Evolutionary conservation across 2,113 vertebrate species (phyloP).

Genomic region (Lophotis ruficrista): DNA sequence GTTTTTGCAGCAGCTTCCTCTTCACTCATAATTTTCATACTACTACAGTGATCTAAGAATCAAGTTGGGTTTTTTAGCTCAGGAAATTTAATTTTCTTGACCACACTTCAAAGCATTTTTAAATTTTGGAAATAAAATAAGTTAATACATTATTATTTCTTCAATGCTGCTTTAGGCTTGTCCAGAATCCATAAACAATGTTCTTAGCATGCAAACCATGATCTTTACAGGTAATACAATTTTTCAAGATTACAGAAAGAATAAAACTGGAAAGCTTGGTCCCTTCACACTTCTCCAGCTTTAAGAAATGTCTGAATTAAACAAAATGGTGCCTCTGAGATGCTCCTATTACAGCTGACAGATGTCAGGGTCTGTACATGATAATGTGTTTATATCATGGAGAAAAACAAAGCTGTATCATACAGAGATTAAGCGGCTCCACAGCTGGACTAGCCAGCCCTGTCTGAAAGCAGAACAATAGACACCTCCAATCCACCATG

Average conservation of each 20-base stretch:
- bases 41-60: background rate
- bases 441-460: slow-evolving; percentile 63
- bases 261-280: background rate
- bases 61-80: background rate
- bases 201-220: background rate
- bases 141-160: background rate
- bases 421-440: slow-evolving; percentile 60
- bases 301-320: slow-evolving; percentile 38
- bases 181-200: background rate
- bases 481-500: slow-evolving; percentile 59
- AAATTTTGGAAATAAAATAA: background rate
- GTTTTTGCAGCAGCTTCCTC: background rate
- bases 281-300: background rate
- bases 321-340: slow-evolving; percentile 20
- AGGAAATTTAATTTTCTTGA: background rate
- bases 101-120: background rate
- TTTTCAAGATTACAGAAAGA: background rate
- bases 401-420: slow-evolving; percentile 30
- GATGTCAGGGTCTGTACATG: slow-evolving; percentile 30
- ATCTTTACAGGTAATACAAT: background rate
- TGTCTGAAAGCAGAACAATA: slow-evolving; percentile 73
- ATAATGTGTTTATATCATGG: slow-evolving; percentile 63
- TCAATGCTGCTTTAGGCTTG: background rate
- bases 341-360: slow-evolving; percentile 21
- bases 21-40: background rate